These are phyloP conservation scores for Dipus sagitta DNA, from an alignment of 2,797 vertebrate genomes.

Conservation along the genomic window DNA sequence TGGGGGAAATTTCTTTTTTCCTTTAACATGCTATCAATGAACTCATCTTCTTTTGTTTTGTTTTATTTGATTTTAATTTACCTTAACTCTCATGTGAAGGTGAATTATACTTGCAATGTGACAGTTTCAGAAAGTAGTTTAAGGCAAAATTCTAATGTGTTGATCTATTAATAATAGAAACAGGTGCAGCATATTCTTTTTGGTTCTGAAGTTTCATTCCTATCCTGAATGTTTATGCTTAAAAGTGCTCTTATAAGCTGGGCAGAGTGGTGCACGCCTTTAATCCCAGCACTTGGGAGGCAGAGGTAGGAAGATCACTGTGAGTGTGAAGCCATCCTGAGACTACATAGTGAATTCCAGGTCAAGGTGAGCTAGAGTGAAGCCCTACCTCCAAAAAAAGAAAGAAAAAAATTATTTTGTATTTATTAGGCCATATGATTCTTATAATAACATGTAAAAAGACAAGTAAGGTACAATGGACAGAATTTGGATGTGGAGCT, in stretches of 20 bases:
- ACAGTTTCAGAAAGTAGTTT: not conserved
- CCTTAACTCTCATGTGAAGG: not conserved
- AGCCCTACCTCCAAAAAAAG: too few species aligned
- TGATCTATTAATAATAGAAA: not conserved
- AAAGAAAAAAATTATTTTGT: not conserved
- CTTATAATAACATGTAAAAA: not conserved
- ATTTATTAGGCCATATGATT: not conserved
- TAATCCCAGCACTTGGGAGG: too few species aligned
- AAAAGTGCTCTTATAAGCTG: not conserved
- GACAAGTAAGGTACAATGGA: not conserved
- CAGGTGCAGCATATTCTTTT: not conserved
- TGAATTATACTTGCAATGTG: not conserved
- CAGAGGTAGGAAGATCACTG: too few species aligned
- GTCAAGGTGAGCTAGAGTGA: too few species aligned
- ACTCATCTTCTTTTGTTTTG: not conserved
- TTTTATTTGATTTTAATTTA: not conserved
- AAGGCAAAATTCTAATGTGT: not conserved
- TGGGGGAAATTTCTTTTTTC: not conserved
- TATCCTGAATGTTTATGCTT: not conserved
- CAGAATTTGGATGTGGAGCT: not conserved
- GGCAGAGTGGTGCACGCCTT: too few species aligned
- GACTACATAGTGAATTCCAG: too few species aligned
- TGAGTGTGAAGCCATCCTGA: too few species aligned
- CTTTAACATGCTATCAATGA: not conserved
- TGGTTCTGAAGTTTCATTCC: not conserved